These are phyloP conservation scores for Zelleria hepariella DNA, from an alignment of 2,888 invertebrate species.

Conservation along the genomic window DNA sequence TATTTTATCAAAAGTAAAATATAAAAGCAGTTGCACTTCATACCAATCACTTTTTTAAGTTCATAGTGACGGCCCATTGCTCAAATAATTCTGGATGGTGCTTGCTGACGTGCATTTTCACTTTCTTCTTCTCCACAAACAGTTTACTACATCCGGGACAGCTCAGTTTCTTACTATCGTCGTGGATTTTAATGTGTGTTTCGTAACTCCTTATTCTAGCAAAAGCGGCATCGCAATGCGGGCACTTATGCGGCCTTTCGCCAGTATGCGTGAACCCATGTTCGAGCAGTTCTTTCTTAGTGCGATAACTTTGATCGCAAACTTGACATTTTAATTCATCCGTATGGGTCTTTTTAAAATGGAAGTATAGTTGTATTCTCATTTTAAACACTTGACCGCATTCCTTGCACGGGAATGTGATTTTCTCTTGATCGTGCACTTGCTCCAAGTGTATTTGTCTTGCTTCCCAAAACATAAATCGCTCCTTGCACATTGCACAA, in stretches of 20 bases:
- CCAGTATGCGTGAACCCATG: constrained; percentile 11
- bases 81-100: constrained; percentile 1
- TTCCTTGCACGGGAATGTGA: constrained; percentile 10
- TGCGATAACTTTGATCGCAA: constrained; percentile 10
- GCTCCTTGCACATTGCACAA: constrained; percentile 9
- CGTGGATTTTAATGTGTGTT: constrained; percentile 4
- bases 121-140: background rate
- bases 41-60: background rate
- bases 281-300: background rate
- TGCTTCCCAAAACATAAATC: constrained; percentile 6
- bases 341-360: constrained; percentile 12
- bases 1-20: no score
- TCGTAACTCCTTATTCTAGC: background rate
- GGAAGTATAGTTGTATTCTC: constrained; percentile 6
- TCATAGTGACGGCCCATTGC: background rate
- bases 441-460: constrained; percentile 9
- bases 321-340: constrained; percentile 11
- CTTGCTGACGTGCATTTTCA: background rate
- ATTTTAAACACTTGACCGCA: constrained; percentile 10
- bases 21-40: no score
- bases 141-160: constrained; percentile 1
- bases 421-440: constrained; percentile 10
- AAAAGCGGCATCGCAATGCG: constrained; percentile 7
- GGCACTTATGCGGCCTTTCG: constrained; percentile 7
- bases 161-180: background rate